phyloP scores from a whole-genome alignment of 2,888 invertebrate species.

The Coremacera marginata region DNA sequence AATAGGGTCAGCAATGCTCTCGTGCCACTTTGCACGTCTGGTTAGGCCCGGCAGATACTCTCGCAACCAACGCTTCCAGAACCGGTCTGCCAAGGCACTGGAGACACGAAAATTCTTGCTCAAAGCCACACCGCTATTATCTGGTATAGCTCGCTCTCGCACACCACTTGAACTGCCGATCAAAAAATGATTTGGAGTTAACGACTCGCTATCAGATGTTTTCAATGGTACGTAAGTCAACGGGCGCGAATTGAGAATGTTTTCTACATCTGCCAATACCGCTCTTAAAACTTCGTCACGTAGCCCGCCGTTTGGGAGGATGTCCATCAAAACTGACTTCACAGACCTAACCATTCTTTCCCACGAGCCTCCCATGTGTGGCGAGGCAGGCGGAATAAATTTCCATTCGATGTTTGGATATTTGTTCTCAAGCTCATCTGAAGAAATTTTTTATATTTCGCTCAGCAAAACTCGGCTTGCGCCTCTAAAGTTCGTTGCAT shows the following conservation, averaged over 20 bases:
- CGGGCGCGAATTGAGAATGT: too few species aligned
- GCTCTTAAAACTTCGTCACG: background rate
- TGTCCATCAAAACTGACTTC: background rate
- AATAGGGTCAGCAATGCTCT: slow-evolving; percentile 4
- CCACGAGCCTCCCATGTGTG: slow-evolving; percentile 37
- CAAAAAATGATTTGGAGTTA: slow-evolving; percentile 27
- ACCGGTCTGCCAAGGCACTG: slow-evolving; percentile 34
- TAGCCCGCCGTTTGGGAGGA: background rate
- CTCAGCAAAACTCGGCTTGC: slow-evolving; percentile 23
- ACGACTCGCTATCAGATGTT: slow-evolving; percentile 19
- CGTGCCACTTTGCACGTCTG: slow-evolving; percentile 37
- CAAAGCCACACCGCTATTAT: slow-evolving; percentile 36
- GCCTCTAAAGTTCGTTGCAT: slow-evolving; percentile 46
- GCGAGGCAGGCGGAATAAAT: slow-evolving; percentile 35
- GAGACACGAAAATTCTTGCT: slow-evolving; percentile 39
- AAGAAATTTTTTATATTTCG: slow-evolving; percentile 17
- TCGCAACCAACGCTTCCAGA: slow-evolving; percentile 41
- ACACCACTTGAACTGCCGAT: slow-evolving; percentile 29
- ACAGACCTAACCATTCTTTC: slow-evolving; percentile 36
- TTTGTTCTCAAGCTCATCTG: background rate
- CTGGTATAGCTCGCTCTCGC: slow-evolving; percentile 1
- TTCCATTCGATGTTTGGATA: slow-evolving; percentile 5
- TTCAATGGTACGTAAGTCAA: background rate
- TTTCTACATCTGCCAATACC: too few species aligned
- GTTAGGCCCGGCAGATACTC: slow-evolving; percentile 35